Conservation (phyloP, 53 echinoderm and acorn worm species). For the Mesocentrotus franciscanus region DNA sequence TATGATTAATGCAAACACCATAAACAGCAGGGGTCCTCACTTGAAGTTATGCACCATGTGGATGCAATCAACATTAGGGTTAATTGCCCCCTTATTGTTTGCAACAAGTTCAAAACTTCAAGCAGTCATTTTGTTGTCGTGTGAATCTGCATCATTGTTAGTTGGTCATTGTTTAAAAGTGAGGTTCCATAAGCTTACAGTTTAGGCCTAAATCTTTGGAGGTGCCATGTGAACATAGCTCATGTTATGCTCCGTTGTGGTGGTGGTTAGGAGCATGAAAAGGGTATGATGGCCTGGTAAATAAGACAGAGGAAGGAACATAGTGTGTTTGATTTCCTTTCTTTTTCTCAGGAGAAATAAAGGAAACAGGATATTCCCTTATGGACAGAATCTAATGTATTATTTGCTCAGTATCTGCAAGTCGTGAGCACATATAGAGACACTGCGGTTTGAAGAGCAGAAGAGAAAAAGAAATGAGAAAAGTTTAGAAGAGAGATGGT, state of each 20-base stretch:
- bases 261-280: not conserved
- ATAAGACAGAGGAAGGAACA: constrained; percentile 20
- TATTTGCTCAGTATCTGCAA: constrained; percentile 23
- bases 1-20: too few relatives aligned
- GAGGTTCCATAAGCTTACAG: too few relatives aligned
- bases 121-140: too few relatives aligned
- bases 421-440: not conserved
- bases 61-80: too few relatives aligned
- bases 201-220: too few relatives aligned
- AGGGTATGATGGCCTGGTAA: not conserved
- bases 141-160: too few relatives aligned
- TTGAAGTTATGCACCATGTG: too few relatives aligned
- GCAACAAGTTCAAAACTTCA: too few relatives aligned
- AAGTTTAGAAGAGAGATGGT: not conserved
- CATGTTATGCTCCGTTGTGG: not conserved
- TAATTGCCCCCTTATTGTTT: too few relatives aligned
- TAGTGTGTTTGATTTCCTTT: constrained; percentile 26
- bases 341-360: not conserved
- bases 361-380: constrained; percentile 2
- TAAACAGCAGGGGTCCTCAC: too few relatives aligned
- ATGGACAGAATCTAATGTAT: constrained; percentile 1
- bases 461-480: not conserved
- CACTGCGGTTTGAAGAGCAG: not conserved
- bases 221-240: too few relatives aligned
- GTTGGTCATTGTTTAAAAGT: too few relatives aligned